These are phyloP conservation scores for Macrosteles quadrilineatus DNA, from an alignment of 1,140 invertebrate genomes.

Conservation along the genomic window DNA sequence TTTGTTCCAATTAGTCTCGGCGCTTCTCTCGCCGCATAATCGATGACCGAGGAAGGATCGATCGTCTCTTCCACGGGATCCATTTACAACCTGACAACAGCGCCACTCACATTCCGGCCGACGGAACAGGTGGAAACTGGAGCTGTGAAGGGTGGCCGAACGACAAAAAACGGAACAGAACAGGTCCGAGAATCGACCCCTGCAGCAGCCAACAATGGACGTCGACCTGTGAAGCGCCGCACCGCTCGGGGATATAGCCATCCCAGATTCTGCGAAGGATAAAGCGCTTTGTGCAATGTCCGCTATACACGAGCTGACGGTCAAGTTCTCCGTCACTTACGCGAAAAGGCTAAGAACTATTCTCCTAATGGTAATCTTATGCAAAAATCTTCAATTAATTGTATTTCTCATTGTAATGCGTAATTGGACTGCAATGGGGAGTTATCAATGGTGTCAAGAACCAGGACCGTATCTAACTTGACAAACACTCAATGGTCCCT, in stretches of 20 bases:
- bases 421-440: too few species aligned
- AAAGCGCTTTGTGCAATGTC: too few species aligned
- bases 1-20: neutral
- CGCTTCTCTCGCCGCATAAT: neutral
- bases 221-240: too few species aligned
- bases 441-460: too few species aligned
- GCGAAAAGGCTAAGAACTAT: too few species aligned
- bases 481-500: too few species aligned
- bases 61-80: neutral
- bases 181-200: conserved; percentile 7
- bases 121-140: conserved; percentile 1
- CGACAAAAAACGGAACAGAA: neutral
- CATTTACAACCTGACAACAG: conserved; percentile 1
- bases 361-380: too few species aligned
- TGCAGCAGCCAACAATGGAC: neutral
- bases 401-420: too few species aligned
- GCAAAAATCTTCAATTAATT: too few species aligned
- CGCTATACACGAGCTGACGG: too few species aligned
- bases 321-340: too few species aligned
- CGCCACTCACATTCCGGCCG: neutral
- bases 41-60: neutral
- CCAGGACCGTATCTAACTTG: too few species aligned
- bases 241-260: neutral
- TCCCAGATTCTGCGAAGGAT: conserved; percentile 5
- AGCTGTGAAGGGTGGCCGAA: neutral